Evolutionary conservation across 2,888 invertebrate genomes (phyloP), one percentile per base, ranked within the genome.

Genomic region (Lathronympha strigana): DNA sequence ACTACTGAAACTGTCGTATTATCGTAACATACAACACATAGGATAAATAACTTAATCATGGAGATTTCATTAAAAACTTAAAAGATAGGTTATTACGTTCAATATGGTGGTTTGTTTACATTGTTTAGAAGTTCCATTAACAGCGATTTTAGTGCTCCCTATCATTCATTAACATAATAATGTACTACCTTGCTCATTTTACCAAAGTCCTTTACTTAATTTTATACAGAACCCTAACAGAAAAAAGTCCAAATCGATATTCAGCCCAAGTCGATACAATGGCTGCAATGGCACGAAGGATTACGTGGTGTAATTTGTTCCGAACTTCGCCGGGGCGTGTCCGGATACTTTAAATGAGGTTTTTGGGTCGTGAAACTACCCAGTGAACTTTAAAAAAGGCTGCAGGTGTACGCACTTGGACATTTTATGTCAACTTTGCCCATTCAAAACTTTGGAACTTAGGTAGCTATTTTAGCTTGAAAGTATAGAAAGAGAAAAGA

Each of bases 231-330:
- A 74, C 84, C 79, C 84, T 76, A 80, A 80, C 73, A 72, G 69
- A 71, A 45, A 72, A 76, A 79, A 74, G 74, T 76, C 75, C 71
- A 72, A 84, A 86, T 84, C 83, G 84, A 85, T 85, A 80, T 61
- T 63, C 71, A 74, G 74, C 76, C 73, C 73, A 76, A 80, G 80
- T 79, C 83, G 75, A 84, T 84, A 83, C 73, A 76, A 53, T 47
- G 53, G 50, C 64, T 47, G 66, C 66, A 66, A 66, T 54, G 54
- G 60, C 66, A 61, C 64, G 64, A 53, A 60, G 54, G 60, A 66
- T 66, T 61, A 66, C 66, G 66, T 23, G 47, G 47, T 36, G 66
- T 61, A 54, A 66, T 66, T 66, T 66, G 57, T 66, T 61, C 54
- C 60, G 19, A 66, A 66, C 45, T 64, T 64, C 17, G 43, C 4